phyloP scores from a whole-genome alignment of 2,113 vertebrate genomes.

The Beaufortia kweichowensis region DNA sequence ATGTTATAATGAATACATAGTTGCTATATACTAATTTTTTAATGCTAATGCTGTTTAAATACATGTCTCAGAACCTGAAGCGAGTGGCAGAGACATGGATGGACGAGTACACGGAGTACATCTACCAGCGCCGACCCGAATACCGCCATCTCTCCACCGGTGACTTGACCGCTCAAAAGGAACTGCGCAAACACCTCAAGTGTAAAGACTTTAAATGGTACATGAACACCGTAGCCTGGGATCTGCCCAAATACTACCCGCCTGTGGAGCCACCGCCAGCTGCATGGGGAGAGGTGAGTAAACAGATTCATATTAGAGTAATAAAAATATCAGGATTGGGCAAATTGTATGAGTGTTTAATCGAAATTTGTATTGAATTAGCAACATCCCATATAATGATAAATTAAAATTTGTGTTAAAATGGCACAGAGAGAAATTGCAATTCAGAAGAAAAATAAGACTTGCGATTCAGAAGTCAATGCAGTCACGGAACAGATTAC shows the following conservation, averaged over 20 bases:
- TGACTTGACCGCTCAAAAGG: constrained; percentile 85
- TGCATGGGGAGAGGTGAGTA: constrained; percentile 87
- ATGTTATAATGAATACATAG: neutral
- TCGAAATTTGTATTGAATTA: too few relatives aligned
- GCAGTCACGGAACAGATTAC: too few relatives aligned
- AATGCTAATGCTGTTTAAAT: neutral
- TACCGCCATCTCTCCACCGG: constrained; percentile 88
- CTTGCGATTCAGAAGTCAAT: too few relatives aligned
- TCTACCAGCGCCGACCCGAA: constrained; percentile 86
- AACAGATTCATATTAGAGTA: neutral
- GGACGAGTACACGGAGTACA: constrained; percentile 88
- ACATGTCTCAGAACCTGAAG: constrained; percentile 80
- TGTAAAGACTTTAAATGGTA: constrained; percentile 93
- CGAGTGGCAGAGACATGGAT: constrained; percentile 90
- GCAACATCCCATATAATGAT: too few relatives aligned
- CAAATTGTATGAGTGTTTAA: neutral
- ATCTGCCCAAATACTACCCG: constrained; percentile 86
- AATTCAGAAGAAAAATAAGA: too few relatives aligned
- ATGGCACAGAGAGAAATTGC: too few relatives aligned
- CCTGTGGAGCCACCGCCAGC: constrained; percentile 85
- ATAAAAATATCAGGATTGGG: neutral
- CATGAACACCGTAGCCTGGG: constrained; percentile 88
- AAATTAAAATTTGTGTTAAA: neutral
- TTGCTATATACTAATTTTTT: too few relatives aligned
- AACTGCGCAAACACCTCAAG: constrained; percentile 83